Evolutionary conservation across 2,797 vertebrate species (phyloP).

Genomic region (Pachyuromys duprasi): DNA sequence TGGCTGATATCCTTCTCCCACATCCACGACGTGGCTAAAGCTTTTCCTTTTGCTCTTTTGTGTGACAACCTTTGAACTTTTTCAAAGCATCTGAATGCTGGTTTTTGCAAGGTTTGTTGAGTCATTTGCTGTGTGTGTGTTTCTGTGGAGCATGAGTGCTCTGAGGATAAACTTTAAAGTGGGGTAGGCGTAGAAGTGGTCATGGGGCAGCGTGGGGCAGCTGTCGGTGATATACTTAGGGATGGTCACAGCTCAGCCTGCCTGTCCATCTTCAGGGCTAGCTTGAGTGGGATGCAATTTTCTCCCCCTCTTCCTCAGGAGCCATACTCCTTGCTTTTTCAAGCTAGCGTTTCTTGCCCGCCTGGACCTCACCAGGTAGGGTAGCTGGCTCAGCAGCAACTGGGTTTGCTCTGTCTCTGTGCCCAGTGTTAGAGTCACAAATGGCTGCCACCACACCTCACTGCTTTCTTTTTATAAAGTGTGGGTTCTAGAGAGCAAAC

Average conservation of each 20-base stretch:
- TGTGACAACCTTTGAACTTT: not conserved
- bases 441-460: not conserved
- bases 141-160: not conserved
- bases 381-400: not conserved
- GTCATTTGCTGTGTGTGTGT: constrained; percentile 40
- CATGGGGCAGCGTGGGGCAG: not conserved
- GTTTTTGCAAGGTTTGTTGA: constrained; percentile 67
- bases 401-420: not conserved
- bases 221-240: not conserved
- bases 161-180: not conserved
- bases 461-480: not conserved
- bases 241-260: not conserved
- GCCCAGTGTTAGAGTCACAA: not conserved
- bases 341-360: not conserved
- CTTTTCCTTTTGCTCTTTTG: not conserved
- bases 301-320: not conserved
- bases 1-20: constrained; percentile 45
- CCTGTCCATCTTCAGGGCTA: not conserved
- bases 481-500: not conserved
- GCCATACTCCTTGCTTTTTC: not conserved
- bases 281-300: not conserved
- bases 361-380: not conserved
- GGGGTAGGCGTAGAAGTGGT: not conserved
- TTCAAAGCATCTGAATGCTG: constrained; percentile 49
- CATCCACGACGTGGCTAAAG: not conserved